A percentile compares a stretch with the other conserved stretches of the same genome.
phyloP scores from a whole-genome alignment of 2,888 invertebrate species.

The Nephrotoma guestfalica region DNA sequence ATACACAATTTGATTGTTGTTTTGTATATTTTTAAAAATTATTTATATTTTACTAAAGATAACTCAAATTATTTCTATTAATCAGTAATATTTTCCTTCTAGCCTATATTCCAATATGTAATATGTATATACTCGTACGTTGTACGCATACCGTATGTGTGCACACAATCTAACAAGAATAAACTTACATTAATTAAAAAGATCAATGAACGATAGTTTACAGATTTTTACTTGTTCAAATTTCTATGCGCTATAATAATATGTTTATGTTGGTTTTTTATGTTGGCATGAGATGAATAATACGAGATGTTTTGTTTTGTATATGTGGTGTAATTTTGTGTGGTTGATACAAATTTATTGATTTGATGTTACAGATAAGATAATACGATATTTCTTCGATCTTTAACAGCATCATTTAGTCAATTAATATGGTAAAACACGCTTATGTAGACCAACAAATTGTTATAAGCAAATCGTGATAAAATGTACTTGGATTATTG shows the following conservation, averaged over 20 bases:
- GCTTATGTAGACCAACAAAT: neutral
- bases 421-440: neutral
- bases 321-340: neutral
- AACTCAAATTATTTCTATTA: neutral
- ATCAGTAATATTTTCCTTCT: neutral
- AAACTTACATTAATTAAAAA: neutral
- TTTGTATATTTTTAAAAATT: neutral
- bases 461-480: neutral
- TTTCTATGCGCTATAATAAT: neutral
- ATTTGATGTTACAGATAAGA: neutral
- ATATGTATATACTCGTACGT: neutral
- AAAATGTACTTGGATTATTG: neutral
- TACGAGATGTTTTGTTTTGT: neutral
- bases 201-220: slow-evolving; percentile 1
- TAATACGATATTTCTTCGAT: neutral
- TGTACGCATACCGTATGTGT: neutral
- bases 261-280: neutral
- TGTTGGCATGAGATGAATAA: neutral
- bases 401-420: neutral
- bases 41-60: neutral
- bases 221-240: neutral
- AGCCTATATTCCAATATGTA: neutral
- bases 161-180: neutral
- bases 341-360: neutral
- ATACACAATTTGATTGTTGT: neutral